phyloP scores from a whole-genome alignment of 2,888 invertebrate genomes.

The Clusia tigrina region DNA sequence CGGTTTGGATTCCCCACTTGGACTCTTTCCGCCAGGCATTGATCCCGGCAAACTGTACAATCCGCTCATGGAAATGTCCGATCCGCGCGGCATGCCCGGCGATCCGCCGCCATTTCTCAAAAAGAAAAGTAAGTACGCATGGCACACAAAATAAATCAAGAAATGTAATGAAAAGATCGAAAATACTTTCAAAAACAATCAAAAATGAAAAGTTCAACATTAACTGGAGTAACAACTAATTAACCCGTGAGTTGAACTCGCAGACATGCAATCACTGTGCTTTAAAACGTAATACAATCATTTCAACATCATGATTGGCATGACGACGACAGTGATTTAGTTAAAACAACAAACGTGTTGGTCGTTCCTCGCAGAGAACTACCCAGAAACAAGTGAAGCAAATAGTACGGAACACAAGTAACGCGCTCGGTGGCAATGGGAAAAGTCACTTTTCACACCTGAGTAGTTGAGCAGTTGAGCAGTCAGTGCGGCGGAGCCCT shows the following conservation, averaged over 20 bases:
- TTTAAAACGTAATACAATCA: too few relatives aligned
- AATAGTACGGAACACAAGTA: neutral
- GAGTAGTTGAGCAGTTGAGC: too few relatives aligned
- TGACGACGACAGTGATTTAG: slow-evolving; percentile 32
- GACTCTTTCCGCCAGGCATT: slow-evolving; percentile 79
- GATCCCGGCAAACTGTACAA: slow-evolving; percentile 77
- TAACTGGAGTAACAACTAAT: slow-evolving; percentile 47
- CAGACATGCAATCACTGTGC: slow-evolving; percentile 12
- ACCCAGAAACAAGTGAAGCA: slow-evolving; percentile 20
- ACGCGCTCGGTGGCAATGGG: neutral
- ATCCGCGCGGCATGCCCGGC: slow-evolving; percentile 73
- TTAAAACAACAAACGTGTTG: slow-evolving; percentile 26
- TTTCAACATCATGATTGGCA: slow-evolving; percentile 55
- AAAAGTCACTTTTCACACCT: slow-evolving; percentile 33
- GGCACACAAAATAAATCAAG: too few relatives aligned
- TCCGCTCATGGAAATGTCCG: slow-evolving; percentile 78
- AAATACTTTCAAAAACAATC: slow-evolving; percentile 26
- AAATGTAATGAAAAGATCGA: slow-evolving; percentile 17
- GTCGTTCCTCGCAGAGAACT: slow-evolving; percentile 38
- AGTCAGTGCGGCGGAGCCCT: neutral
- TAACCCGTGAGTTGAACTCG: slow-evolving; percentile 45
- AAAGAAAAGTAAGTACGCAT: slow-evolving; percentile 77
- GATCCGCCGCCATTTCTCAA: slow-evolving; percentile 77
- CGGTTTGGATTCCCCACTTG: slow-evolving; percentile 77
- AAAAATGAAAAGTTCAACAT: slow-evolving; percentile 27